These are phyloP conservation scores for Pelmatolapia mariae DNA, from an alignment of 2,113 vertebrate genomes.

Conservation along the genomic window DNA sequence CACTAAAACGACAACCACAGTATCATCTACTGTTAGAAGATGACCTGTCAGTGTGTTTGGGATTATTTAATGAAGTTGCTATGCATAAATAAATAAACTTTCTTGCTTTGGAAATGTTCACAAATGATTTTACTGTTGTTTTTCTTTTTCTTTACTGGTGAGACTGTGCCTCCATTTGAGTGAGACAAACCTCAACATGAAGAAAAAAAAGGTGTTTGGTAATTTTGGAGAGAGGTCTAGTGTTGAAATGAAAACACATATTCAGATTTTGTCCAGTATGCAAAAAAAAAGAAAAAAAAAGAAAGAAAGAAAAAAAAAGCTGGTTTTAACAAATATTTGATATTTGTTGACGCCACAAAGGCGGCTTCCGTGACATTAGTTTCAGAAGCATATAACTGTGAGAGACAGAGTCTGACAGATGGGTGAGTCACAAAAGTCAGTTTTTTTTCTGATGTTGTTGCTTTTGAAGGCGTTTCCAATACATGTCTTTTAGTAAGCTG, in stretches of 20 bases:
- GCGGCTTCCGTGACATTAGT: neutral
- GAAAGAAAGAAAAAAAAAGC: neutral
- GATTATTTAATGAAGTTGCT: neutral
- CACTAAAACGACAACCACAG: neutral
- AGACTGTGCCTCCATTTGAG: neutral
- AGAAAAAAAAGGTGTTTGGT: neutral
- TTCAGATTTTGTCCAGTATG: neutral
- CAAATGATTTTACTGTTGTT: neutral
- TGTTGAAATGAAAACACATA: neutral
- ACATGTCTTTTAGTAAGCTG: neutral
- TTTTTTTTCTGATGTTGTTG: neutral
- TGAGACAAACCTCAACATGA: neutral
- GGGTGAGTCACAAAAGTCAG: neutral
- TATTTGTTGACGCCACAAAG: neutral
- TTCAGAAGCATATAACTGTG: neutral
- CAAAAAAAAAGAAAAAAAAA: neutral
- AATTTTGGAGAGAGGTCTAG: neutral
- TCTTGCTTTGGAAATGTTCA: neutral
- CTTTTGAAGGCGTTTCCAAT: neutral
- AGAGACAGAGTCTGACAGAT: neutral
- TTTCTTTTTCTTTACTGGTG: neutral
- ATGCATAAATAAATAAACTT: neutral
- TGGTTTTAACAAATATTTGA: neutral
- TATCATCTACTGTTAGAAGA: neutral
- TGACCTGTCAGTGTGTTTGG: neutral